Conservation (phyloP, 2,888 invertebrate genomes). For the Cheilosia urbana region DNA sequence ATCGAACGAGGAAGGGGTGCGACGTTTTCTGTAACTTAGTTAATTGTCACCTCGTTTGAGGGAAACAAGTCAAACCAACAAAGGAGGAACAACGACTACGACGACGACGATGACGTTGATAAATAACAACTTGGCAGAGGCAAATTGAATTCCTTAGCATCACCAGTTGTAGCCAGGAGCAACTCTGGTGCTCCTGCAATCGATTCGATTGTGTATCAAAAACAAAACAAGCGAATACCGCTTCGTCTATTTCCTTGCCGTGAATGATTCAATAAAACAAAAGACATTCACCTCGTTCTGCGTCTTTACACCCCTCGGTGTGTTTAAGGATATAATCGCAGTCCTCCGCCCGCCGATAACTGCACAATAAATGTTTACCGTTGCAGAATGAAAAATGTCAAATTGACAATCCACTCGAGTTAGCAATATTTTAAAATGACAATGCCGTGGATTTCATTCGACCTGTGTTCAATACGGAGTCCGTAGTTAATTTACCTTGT, state of each 20-base stretch:
- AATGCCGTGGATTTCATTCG: conserved; percentile 3
- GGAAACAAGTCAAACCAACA: conserved; percentile 21
- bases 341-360: conserved; percentile 6
- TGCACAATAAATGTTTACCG: conserved; percentile 21
- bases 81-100: background rate
- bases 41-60: conserved; percentile 38
- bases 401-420: conserved; percentile 18
- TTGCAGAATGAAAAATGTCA: background rate
- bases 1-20: background rate
- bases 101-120: conserved; percentile 41
- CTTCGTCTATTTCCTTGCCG: conserved; percentile 22
- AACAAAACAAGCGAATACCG: conserved; percentile 7
- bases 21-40: background rate
- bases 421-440: conserved; percentile 28
- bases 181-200: conserved; percentile 2
- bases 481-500: background rate
- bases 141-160: conserved; percentile 65
- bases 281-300: conserved; percentile 65
- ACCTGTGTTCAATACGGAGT: background rate
- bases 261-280: conserved; percentile 68
- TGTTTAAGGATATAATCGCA: background rate
- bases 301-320: conserved; percentile 4
- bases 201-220: conserved; percentile 34
- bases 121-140: conserved; percentile 65
- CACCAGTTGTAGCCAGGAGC: conserved; percentile 11